These are phyloP conservation scores for Mesitornis unicolor DNA, from an alignment of 2,113 vertebrate species.

Conservation along the genomic window DNA sequence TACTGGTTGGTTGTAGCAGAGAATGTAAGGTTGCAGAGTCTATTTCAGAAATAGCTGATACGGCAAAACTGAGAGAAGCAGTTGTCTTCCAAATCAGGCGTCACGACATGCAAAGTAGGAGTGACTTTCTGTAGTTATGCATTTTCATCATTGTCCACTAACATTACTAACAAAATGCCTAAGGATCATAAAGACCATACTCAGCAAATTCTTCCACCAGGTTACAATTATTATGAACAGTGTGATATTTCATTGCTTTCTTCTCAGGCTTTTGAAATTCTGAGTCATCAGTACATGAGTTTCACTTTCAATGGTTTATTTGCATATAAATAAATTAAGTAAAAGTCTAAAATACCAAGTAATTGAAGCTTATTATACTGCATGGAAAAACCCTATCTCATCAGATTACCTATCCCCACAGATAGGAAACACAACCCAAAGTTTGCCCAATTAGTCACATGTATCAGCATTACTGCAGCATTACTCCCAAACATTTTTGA, in stretches of 20 bases:
- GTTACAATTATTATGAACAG: background rate
- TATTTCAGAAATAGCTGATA: background rate
- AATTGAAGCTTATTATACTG: background rate
- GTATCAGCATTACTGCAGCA: too few species aligned
- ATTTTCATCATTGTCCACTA: constrained; percentile 18
- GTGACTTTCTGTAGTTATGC: background rate
- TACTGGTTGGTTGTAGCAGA: background rate
- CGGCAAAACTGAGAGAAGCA: background rate
- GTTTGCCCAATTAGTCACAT: too few species aligned
- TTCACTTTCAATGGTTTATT: background rate
- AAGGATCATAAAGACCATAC: background rate
- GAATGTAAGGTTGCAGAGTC: background rate
- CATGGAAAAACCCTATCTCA: background rate
- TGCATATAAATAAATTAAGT: background rate
- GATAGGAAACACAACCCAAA: background rate
- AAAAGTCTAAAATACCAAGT: background rate
- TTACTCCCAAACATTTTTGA: background rate
- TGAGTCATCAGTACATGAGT: background rate
- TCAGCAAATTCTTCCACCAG: constrained; percentile 20
- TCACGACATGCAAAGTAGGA: background rate
- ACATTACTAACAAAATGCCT: background rate
- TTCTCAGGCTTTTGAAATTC: background rate
- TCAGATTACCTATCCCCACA: background rate
- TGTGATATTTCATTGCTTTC: background rate
- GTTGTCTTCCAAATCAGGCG: background rate